phyloP scores from a whole-genome alignment of 2,113 vertebrate genomes.

The Colius striatus region DNA sequence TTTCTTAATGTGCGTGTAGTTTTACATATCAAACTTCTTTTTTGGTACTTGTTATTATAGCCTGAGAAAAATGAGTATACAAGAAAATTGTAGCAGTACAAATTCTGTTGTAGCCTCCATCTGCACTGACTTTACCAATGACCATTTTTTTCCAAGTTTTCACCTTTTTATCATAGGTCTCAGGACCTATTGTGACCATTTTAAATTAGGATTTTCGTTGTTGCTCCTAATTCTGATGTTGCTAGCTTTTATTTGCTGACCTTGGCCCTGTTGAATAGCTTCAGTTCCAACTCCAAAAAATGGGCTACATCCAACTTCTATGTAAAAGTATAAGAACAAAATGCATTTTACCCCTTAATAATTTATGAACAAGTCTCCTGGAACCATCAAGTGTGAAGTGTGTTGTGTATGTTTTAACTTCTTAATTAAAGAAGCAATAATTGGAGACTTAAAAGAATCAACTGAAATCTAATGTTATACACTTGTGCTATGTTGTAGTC shows the following conservation, averaged over 20 bases:
- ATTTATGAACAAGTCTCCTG: constrained; percentile 48
- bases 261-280: not conserved
- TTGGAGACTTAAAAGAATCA: not conserved
- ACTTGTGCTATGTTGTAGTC: not conserved
- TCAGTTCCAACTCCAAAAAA: not conserved
- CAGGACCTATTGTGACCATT: not conserved
- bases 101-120: not conserved
- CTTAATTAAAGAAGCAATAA: constrained; percentile 55
- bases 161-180: not conserved
- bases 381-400: not conserved
- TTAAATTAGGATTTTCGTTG: not conserved
- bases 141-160: not conserved
- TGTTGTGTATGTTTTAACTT: constrained; percentile 44
- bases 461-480: not conserved
- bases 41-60: not conserved
- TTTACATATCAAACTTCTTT: not conserved
- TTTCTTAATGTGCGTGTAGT: not conserved
- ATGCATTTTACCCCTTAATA: constrained; percentile 34
- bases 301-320: not conserved
- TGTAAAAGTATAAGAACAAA: not conserved
- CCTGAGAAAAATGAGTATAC: not conserved
- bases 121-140: not conserved
- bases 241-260: not conserved
- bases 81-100: not conserved
- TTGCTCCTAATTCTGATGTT: not conserved